Evolutionary conservation across 2,888 invertebrate genomes (phyloP).

Genomic region (Pandemis cinnamomeana): DNA sequence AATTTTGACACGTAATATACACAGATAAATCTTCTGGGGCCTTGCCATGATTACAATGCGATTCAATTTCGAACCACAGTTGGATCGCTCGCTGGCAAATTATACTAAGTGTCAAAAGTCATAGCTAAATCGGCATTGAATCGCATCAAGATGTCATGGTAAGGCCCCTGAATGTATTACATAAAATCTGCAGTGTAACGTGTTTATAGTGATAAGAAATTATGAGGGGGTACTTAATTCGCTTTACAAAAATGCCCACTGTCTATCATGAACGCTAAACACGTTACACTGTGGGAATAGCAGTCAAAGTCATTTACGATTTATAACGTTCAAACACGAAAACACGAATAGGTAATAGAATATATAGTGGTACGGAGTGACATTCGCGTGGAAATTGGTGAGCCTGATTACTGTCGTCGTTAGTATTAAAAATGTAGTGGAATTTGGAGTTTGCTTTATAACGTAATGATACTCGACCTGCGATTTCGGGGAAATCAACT

Average conservation of each 20-base stretch:
- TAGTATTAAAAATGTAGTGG: not conserved
- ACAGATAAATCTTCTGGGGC: too few relatives aligned
- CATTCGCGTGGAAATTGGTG: conserved; percentile 8
- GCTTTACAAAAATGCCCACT: conserved; percentile 11
- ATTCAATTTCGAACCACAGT: too few relatives aligned
- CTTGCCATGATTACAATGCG: too few relatives aligned
- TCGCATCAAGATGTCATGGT: too few relatives aligned
- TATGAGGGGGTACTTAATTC: conserved; percentile 15
- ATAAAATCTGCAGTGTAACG: too few relatives aligned
- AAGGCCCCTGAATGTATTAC: too few relatives aligned
- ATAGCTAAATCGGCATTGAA: too few relatives aligned
- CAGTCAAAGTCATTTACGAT: conserved; percentile 36
- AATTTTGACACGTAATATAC: too few relatives aligned
- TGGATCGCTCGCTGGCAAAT: too few relatives aligned
- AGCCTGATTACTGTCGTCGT: not conserved
- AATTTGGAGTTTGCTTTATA: not conserved
- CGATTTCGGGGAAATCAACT: not conserved
- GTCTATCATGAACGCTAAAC: conserved; percentile 11
- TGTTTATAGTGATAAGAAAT: conserved; percentile 20
- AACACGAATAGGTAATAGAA: conserved; percentile 19
- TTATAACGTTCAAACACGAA: conserved; percentile 35
- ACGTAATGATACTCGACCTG: not conserved
- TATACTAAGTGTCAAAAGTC: too few relatives aligned
- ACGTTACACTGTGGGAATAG: conserved; percentile 16
- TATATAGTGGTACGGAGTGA: conserved; percentile 17